These are phyloP conservation scores for Indicator maculatus DNA, from an alignment of 2,113 vertebrate species.

Conservation along the genomic window DNA sequence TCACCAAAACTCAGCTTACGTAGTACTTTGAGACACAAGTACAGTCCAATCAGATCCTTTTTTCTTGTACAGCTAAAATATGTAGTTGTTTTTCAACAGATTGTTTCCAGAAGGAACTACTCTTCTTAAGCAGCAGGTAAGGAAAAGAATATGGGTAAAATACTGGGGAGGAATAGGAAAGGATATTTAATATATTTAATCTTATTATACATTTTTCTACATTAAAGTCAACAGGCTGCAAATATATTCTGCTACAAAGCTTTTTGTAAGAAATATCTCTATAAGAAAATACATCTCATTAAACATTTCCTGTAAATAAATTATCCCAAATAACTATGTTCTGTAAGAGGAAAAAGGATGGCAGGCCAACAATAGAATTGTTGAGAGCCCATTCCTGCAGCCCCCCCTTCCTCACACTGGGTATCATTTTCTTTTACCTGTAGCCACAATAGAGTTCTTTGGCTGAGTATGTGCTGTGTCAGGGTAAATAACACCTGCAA, in stretches of 20 bases:
- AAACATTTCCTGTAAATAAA: slow-evolving; percentile 85
- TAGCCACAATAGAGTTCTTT: background rate
- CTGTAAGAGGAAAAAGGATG: slow-evolving; percentile 32
- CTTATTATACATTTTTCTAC: slow-evolving; percentile 83
- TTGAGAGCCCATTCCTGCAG: background rate
- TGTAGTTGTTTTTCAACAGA: background rate
- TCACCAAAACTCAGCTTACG: background rate
- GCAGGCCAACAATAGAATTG: slow-evolving; percentile 18
- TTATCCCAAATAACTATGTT: slow-evolving; percentile 76
- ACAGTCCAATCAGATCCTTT: background rate
- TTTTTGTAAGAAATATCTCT: slow-evolving; percentile 84
- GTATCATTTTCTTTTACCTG: background rate
- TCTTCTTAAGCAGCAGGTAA: slow-evolving; percentile 45
- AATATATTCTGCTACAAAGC: slow-evolving; percentile 83
- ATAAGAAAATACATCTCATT: slow-evolving; percentile 86
- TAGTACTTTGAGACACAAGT: background rate
- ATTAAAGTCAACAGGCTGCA: slow-evolving; percentile 78
- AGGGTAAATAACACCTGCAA: background rate
- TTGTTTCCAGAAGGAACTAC: background rate
- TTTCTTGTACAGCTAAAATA: background rate
- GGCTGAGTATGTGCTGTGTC: background rate
- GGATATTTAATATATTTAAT: slow-evolving; percentile 82
- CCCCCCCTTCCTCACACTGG: background rate
- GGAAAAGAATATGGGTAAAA: slow-evolving; percentile 34
- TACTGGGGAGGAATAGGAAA: slow-evolving; percentile 27